phyloP scores from a whole-genome alignment of 2,888 invertebrate species.

The Caenorhabditis zanzibari region DNA sequence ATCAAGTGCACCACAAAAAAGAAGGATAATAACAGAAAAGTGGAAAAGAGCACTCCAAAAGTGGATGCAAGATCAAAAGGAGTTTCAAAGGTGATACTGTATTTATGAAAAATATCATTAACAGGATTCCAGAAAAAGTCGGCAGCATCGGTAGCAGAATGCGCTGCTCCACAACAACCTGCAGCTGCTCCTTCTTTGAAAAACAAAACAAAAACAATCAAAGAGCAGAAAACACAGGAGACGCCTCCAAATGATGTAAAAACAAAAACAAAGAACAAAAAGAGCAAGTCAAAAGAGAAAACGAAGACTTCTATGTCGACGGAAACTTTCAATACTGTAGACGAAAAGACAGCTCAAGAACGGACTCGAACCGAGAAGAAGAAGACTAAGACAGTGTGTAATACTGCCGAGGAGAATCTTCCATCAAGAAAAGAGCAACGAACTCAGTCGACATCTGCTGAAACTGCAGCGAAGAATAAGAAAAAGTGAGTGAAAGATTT shows the following conservation, averaged over 20 bases:
- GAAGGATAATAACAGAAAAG: slow-evolving; percentile 4
- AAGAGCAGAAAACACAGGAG: slow-evolving; percentile 7
- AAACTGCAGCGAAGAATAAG: neutral
- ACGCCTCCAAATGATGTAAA: slow-evolving; percentile 1
- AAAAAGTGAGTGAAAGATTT: neutral
- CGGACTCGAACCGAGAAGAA: neutral
- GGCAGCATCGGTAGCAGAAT: neutral
- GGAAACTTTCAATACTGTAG: neutral
- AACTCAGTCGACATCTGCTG: neutral
- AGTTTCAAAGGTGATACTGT: neutral
- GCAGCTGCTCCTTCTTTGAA: neutral
- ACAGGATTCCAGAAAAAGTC: neutral
- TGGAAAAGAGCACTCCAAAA: neutral
- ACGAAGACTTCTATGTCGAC: slow-evolving; percentile 3
- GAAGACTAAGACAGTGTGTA: slow-evolving; percentile 9
- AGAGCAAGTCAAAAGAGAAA: slow-evolving; percentile 14
- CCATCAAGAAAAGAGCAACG: neutral
- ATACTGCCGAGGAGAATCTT: neutral
- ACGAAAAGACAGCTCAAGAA: slow-evolving; percentile 4
- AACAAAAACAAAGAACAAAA: neutral
- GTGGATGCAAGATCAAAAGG: slow-evolving; percentile 17
- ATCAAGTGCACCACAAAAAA: neutral
- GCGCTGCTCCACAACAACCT: neutral
- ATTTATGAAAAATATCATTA: neutral
- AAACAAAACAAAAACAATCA: neutral